Base-by-base conservation (phyloP, 2,113 vertebrate species). In the Acanthisitta chloris region DNA sequence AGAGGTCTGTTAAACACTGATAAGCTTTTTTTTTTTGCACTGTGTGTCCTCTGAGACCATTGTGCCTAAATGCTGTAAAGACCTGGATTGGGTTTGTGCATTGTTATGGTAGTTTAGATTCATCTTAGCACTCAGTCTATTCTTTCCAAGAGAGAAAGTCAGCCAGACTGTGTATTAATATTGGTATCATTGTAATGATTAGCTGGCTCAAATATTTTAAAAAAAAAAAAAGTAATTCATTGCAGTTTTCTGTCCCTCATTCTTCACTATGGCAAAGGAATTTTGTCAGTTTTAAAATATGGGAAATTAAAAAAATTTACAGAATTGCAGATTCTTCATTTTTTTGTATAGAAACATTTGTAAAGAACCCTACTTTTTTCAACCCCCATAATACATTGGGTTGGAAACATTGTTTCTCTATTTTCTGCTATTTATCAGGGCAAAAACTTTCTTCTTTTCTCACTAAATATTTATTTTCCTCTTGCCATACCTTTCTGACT, bases 1-100 rank as follows among this genome's bases (percentile, higher is more conserved):
- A 96, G 92, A 96, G 86, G 86, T 96, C 97, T 98, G 97, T 97
- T 98, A 96, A 98, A 97, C 94, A 97, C 77, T 96, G 97, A 98
- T 98, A 98, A 98, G 96, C 88, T 65, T 36, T 96, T 96, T 93
- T 96, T 91, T 96, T 93, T 96, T 91, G 88, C 64, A 12, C 72
- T 94, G 58, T 78, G 82, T 74, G 87, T 97, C 96, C 95, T 94
- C 64, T 0, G 57, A 98, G 96, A 97, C 85, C 67, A 81, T 92
- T 96, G 87, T 88, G 71, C 59, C 91, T 96, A 97, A 97, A 94
- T 88, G 49, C 79, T n/a, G 18, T 92, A 90, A 97, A 98, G 95
- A 96, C 91, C 86, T 91, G 91, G 88, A 97, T 97, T 96, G 94
- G 86, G 52, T 97, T 97, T 96, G 67, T 84, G 78, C 66, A 92